These are phyloP conservation scores for Pholis gunnellus DNA, from an alignment of 2,113 vertebrate genomes.

Conservation along the genomic window DNA sequence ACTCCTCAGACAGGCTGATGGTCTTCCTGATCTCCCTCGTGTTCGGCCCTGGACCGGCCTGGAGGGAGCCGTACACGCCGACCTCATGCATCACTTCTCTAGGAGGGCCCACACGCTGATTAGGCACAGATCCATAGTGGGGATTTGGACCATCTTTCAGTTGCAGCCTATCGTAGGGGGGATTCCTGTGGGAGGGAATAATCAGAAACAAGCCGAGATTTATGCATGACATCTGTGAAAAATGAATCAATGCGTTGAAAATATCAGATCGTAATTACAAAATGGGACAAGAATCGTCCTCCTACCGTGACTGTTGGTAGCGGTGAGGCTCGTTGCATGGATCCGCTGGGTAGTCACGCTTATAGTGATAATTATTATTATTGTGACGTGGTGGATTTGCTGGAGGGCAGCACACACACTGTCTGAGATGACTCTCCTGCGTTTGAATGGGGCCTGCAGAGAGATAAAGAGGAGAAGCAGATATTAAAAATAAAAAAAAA, in stretches of 20 bases:
- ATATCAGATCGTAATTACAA: background rate
- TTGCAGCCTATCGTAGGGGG: background rate
- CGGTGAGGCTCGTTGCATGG: constrained; percentile 2
- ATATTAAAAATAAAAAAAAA: background rate
- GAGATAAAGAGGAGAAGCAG: background rate
- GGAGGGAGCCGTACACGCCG: constrained; percentile 10
- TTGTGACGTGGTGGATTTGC: background rate
- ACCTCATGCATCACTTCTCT: constrained; percentile 62
- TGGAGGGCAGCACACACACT: constrained; percentile 13
- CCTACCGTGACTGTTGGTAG: constrained; percentile 29
- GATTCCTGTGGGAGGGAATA: constrained; percentile 30
- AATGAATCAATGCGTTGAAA: background rate
- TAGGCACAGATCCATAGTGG: background rate
- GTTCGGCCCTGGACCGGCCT: background rate
- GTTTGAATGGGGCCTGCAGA: constrained; percentile 41
- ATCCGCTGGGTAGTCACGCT: background rate
- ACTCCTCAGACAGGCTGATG: constrained; percentile 74
- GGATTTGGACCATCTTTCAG: background rate
- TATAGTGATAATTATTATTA: background rate
- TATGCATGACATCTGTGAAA: constrained; percentile 3
- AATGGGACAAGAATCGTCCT: background rate
- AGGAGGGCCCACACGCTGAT: background rate
- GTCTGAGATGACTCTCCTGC: background rate
- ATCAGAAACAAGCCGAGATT: background rate
- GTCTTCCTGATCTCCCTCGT: constrained; percentile 63